These are phyloP conservation scores for Ophioninae sp. DNA, from an alignment of 2,888 invertebrate genomes.

Conservation along the genomic window DNA sequence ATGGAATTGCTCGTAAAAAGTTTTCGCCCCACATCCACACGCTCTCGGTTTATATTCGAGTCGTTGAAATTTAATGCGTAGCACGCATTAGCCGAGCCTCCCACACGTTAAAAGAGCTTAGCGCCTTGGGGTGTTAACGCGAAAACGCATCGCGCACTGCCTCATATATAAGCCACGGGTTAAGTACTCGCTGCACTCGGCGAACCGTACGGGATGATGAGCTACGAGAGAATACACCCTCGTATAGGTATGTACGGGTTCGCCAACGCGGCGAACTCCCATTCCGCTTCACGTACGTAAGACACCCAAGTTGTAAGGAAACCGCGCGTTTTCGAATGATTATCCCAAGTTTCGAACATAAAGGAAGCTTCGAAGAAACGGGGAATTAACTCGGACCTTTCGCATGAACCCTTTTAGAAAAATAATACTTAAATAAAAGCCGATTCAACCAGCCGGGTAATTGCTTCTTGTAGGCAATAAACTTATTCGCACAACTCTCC, in stretches of 20 bases:
- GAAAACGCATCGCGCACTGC: conserved; percentile 48
- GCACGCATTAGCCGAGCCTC: conserved; percentile 50
- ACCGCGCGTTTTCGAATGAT: not conserved
- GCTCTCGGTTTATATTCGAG: conserved; percentile 30
- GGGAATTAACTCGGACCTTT: not conserved
- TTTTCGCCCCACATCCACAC: conserved; percentile 17
- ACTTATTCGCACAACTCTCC: too few relatives aligned
- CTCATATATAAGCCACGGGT: conserved; percentile 39
- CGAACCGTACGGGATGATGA: conserved; percentile 34
- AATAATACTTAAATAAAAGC: not conserved
- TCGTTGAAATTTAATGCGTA: conserved; percentile 57
- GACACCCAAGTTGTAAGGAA: not conserved
- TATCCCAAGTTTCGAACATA: not conserved
- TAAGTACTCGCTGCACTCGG: conserved; percentile 36
- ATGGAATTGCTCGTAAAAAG: conserved; percentile 33
- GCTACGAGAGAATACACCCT: conserved; percentile 31
- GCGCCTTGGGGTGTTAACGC: conserved; percentile 43
- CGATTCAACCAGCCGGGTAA: too few relatives aligned
- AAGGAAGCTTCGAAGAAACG: not conserved
- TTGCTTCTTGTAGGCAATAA: too few relatives aligned
- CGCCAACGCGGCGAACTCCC: not conserved
- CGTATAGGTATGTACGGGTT: not conserved
- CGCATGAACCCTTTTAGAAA: not conserved
- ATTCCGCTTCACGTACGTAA: not conserved
- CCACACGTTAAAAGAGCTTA: conserved; percentile 36